Evolutionary conservation across 2,888 invertebrate genomes (phyloP).

Genomic region (Chironomus riparius): DNA sequence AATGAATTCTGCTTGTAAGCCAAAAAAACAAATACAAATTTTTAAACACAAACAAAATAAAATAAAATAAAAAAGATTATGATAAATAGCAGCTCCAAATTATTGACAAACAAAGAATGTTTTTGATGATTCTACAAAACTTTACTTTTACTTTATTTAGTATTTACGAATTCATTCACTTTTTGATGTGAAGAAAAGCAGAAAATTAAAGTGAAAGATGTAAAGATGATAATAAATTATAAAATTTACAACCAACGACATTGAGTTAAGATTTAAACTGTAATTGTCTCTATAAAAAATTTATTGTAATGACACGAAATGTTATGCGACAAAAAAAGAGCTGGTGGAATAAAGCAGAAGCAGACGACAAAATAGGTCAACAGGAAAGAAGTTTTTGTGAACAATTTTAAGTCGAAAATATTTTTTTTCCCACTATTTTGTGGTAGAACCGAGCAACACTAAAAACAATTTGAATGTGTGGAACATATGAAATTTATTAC

Average conservation of each 20-base stretch:
- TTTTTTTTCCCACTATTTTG: not conserved
- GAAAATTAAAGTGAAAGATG: not conserved
- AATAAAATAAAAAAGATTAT: too few species aligned
- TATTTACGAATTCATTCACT: not conserved
- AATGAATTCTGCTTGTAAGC: too few species aligned
- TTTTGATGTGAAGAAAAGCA: not conserved
- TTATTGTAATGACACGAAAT: conserved; percentile 17
- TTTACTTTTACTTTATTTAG: not conserved
- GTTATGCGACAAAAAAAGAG: not conserved
- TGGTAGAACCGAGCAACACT: not conserved
- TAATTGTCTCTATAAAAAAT: not conserved
- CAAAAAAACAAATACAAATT: too few species aligned
- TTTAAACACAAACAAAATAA: too few species aligned
- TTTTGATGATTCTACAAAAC: too few species aligned
- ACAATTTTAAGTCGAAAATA: not conserved
- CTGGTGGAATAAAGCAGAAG: conserved; percentile 11
- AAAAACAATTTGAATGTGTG: not conserved
- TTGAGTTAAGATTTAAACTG: not conserved
- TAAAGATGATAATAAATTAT: not conserved
- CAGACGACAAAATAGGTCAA: conserved; percentile 19
- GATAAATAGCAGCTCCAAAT: too few species aligned
- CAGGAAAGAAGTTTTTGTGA: conserved; percentile 23
- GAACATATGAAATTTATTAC: not conserved
- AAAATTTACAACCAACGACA: not conserved
- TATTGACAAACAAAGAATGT: too few species aligned